Percentiles rank a stretch among this genome's conserved stretches.
phyloP scores from a whole-genome alignment of 2,888 invertebrate genomes.

The Brachyptera putata region DNA sequence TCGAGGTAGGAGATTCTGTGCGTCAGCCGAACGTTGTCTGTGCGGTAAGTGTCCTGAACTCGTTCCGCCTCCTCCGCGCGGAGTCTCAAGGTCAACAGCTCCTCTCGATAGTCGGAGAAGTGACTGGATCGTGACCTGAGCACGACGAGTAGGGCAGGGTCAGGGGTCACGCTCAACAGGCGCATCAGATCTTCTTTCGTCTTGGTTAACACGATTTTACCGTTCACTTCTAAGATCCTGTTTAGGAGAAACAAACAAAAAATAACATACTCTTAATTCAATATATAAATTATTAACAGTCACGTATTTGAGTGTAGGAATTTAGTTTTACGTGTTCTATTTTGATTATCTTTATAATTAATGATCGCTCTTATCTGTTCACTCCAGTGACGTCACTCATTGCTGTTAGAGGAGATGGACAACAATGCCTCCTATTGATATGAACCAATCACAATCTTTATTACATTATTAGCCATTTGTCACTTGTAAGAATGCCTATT shows the following conservation, averaged over 20 bases:
- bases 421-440: no score
- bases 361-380: no score
- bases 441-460: no score
- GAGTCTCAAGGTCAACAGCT: constrained; percentile 52
- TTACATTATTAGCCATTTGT: no score
- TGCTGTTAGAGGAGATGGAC: no score
- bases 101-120: constrained; percentile 40
- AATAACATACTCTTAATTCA: no score
- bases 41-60: constrained; percentile 58
- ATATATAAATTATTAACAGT: no score
- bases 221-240: constrained; percentile 78
- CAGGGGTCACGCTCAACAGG: constrained; percentile 56
- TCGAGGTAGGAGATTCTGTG: constrained; percentile 87
- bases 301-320: no score
- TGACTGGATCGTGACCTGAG: constrained; percentile 43
- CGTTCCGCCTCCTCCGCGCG: constrained; percentile 60
- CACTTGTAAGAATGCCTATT: no score
- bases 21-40: constrained; percentile 78
- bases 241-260: constrained; percentile 26
- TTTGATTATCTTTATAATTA: no score
- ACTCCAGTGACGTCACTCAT: no score
- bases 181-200: constrained; percentile 68
- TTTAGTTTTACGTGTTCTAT: no score
- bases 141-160: constrained; percentile 62
- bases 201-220: constrained; percentile 64